A percentile compares a stretch with the other conserved stretches of the same genome.
phyloP scores from a whole-genome alignment of 2,113 vertebrate genomes.

The Peucedramus taeniatus region DNA sequence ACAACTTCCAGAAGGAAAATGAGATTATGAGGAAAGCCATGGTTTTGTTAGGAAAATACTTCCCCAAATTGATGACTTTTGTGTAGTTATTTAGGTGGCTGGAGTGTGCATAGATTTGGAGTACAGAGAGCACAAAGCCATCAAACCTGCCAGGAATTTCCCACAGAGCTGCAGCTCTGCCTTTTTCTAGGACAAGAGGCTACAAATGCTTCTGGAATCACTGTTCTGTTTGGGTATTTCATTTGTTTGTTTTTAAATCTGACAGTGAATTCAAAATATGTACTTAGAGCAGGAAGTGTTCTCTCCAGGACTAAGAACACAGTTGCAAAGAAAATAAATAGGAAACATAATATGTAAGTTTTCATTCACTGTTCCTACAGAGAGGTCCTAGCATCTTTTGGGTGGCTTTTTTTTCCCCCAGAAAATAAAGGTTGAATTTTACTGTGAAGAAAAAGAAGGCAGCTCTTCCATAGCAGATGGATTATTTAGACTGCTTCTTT shows the following conservation, averaged over 20 bases:
- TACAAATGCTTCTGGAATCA: not conserved
- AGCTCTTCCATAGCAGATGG: not conserved
- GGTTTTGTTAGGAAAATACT: not conserved
- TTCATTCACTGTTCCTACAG: not conserved
- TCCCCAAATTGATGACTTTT: not conserved
- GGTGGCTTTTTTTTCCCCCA: not conserved
- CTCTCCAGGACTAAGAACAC: not conserved
- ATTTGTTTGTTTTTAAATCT: slow-evolving; percentile 10
- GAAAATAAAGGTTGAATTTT: not conserved
- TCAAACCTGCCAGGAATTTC: not conserved
- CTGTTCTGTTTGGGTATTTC: not conserved
- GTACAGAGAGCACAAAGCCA: not conserved
- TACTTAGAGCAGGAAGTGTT: not conserved
- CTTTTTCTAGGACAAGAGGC: not conserved
- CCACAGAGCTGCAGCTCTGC: not conserved
- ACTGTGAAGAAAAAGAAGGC: not conserved
- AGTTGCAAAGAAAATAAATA: slow-evolving; percentile 18
- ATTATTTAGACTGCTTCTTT: not conserved
- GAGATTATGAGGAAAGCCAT: not conserved
- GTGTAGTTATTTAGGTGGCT: not conserved
- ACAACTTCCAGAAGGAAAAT: not conserved
- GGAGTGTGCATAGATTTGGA: not conserved
- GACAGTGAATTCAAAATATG: not conserved
- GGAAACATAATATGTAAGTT: not conserved
- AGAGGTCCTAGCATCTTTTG: not conserved